Base-by-base conservation (phyloP, 2,113 vertebrate species). In the Thermophis baileyi region DNA sequence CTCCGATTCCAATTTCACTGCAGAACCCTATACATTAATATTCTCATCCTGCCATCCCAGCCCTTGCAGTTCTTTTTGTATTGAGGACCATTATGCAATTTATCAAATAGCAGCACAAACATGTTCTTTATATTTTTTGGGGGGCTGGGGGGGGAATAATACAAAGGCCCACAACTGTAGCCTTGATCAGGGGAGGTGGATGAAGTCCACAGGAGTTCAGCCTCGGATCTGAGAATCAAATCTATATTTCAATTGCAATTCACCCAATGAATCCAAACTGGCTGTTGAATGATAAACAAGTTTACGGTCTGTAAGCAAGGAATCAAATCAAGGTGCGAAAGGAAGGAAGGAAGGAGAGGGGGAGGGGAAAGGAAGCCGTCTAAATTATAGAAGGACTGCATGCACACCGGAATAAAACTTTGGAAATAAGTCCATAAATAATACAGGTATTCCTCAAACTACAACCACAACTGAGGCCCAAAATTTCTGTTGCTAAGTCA, bases 261-360 rank as follows among this genome's bases (percentile, higher is more conserved):
- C 95, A 90, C 94, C 95, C 96, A 97, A 95, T 94, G 94, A 27
- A 57, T 94, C 53, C 12, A 0, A 96, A 94, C 81, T 94, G 93
- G 93, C 90, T 96, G 91, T 94, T 94, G 95, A 92, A 94, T 93
- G 55, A 94, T 96, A 97, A 97, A 97, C 95, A 89, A 87, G 90
- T 94, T 96, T 95, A 91, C 95, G 90, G 96, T 95, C 89, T 95
- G 91, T 93, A 95, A 97, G 95, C 94, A 94, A 95, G 95, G 96
- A 96, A 96, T 60, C 51, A 95, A 96, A 94, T 53, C 89, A 81
- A 57, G 54, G 53, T 92, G 89, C 7, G 40, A 60, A 63, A 63
- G 55, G 60, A 63, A 69, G n/a, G 22, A 5, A 4, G 60, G 11
- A 92, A 93, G 95, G 91, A 74, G 86, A 40, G 57, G 91, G 30